phyloP scores from a whole-genome alignment of 2,888 invertebrate genomes.

The Callinectes sapidus region DNA sequence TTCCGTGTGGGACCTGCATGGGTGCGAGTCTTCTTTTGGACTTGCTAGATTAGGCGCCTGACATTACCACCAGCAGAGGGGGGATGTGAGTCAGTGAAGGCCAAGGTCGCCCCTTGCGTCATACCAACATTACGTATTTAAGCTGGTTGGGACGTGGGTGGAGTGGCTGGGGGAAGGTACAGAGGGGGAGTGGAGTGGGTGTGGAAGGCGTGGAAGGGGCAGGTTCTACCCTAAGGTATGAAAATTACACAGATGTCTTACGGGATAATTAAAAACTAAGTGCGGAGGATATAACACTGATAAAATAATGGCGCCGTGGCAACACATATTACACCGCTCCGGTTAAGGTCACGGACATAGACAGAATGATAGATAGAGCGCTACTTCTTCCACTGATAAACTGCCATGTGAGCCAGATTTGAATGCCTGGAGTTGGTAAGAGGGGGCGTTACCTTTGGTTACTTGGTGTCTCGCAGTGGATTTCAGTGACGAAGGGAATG shows the following conservation, averaged over 20 bases:
- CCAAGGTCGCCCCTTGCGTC: conserved; percentile 39
- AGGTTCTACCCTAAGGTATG: not conserved
- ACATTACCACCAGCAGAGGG: not conserved
- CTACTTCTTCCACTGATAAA: no score
- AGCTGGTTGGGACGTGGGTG: conserved; percentile 21
- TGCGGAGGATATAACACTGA: no score
- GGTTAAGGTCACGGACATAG: not conserved
- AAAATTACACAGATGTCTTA: not conserved
- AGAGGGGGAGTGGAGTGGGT: not conserved
- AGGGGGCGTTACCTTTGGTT: no score
- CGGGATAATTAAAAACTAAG: not conserved
- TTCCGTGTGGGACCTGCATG: not conserved
- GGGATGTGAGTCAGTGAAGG: conserved; percentile 38
- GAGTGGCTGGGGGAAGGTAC: not conserved
- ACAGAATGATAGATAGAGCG: not conserved
- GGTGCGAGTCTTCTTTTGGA: not conserved
- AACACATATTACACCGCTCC: not conserved
- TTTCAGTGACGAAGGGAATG: no score
- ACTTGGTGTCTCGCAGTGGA: no score
- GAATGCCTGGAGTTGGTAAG: no score
- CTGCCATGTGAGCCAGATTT: no score
- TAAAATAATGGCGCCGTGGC: not conserved
- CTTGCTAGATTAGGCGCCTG: conserved; percentile 19
- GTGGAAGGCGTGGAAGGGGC: not conserved
- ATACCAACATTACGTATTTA: conserved; percentile 41